These are phyloP conservation scores for Pocillopora meandrina DNA, from an alignment of 92 coral and sea anemone species.

Conservation along the genomic window DNA sequence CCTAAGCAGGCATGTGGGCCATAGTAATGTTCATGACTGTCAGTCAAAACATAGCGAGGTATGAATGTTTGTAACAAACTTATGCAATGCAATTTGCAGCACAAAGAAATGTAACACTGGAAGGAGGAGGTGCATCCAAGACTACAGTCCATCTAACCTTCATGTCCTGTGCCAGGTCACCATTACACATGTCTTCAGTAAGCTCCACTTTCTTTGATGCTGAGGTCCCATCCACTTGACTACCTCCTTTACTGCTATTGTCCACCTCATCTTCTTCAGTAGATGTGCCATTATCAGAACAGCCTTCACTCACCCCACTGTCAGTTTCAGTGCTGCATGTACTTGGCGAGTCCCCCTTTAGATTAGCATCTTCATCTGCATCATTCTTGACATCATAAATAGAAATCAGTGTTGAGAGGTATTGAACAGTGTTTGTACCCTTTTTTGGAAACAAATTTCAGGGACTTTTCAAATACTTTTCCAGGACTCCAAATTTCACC, in stretches of 20 bases:
- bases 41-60: no score
- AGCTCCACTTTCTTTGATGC: conserved; percentile 17
- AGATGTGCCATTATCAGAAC: conserved; percentile 83
- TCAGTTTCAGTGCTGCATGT: conserved; percentile 84
- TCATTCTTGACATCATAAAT: conserved; percentile 11
- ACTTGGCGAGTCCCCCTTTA: conserved; percentile 89
- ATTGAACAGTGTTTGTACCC: no score
- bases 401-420: neutral
- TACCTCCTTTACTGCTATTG: conserved; percentile 22
- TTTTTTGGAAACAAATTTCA: no score
- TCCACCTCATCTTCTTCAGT: conserved; percentile 88
- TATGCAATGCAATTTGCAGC: no score
- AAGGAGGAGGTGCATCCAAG: no score
- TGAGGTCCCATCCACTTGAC: neutral
- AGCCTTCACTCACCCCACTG: conserved; percentile 96
- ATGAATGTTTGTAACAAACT: no score
- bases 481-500: no score
- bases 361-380: conserved; percentile 71
- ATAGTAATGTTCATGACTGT: no score
- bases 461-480: no score
- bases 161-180: conserved; percentile 19
- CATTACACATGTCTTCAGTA: conserved; percentile 35
- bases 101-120: no score
- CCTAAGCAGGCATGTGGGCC: no score
- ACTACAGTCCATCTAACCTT: conserved; percentile 11